phyloP scores from a whole-genome alignment of 2,797 vertebrate species.

The Scyliorhinus canicula region DNA sequence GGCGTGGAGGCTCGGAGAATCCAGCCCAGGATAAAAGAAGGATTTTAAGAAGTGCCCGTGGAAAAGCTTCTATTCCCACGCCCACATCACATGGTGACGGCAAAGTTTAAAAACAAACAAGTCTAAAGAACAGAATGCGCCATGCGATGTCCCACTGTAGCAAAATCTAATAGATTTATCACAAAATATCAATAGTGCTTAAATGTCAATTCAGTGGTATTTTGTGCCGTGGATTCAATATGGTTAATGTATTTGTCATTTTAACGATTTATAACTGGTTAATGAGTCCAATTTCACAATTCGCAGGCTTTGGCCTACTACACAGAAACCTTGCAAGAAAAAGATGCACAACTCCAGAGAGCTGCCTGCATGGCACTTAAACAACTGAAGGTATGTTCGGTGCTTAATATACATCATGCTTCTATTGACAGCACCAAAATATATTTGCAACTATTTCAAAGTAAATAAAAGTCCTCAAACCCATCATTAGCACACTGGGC shows the following conservation, averaged over 20 bases:
- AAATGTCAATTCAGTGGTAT: background rate
- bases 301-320: constrained; percentile 77
- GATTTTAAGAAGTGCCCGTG: no score
- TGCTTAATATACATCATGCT: background rate
- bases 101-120: background rate
- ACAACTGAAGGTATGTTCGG: constrained; percentile 71
- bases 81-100: no score
- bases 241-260: background rate
- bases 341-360: constrained; percentile 61
- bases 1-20: no score
- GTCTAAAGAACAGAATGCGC: background rate
- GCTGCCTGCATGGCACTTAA: constrained; percentile 80
- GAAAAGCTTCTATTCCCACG: no score
- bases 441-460: background rate
- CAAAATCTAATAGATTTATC: background rate
- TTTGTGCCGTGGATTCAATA: background rate
- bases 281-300: background rate
- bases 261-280: background rate
- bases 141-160: background rate
- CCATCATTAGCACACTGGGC: background rate
- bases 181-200: background rate
- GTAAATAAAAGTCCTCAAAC: background rate
- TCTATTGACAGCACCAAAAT: background rate
- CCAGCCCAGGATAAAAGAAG: no score
- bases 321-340: constrained; percentile 60